Evolutionary conservation across 2,113 vertebrate genomes (phyloP), one percentile per base, ranked within the genome.

Genomic region (Halichoeres trimaculatus): DNA sequence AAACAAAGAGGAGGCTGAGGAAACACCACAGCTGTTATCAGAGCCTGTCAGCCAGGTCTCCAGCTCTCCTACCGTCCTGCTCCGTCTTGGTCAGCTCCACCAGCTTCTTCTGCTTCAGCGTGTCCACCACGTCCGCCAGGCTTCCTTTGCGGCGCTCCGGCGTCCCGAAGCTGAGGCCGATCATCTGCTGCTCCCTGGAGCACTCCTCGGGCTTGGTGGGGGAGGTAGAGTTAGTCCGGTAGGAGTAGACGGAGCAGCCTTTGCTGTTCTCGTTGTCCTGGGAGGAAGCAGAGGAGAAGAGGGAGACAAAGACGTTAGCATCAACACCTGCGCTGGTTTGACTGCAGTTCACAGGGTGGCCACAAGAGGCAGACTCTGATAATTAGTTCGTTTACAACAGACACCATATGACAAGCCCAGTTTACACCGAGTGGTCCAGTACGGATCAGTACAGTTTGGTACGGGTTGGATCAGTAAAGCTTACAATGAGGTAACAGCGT

Each of bases 61-160:
- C 30, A 4, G 30, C 30, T 30, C 30, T 30, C 30, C 30, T 30
- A 98, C 97, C 97, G 56, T 98, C 96, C 84, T 98, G 96, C 19
- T 98, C 97, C 7, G 96, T 97, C 88, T 96, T 96, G 75, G 97
- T 98, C 95, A 98, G 95, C 90, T 98, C 97, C 90, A 98, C 97
- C 16, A 98, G 94, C 88, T 98, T 98, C 94, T 98, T 98, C 93
- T 98, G 97, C 83, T 98, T 98, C 91, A 98, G 93, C 12, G 96
- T 96, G 92, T 98, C 97, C 94, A 98, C 97, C 93, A 98, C 97
- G 78, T 98, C 97, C 1, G 97, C 97, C 70, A 98, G 95, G 88
- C 97, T 98, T 70, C 97, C 97, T 86, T 98, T 98, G 90, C 97
- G 97, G 69, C 97, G 95, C 79, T 98, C 97, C 0, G 96, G 97